Percentiles rank a stretch among this genome's conserved stretches.
These are phyloP conservation scores for Sciaenops ocellatus DNA, from an alignment of 2,797 vertebrate species.

Conservation along the genomic window DNA sequence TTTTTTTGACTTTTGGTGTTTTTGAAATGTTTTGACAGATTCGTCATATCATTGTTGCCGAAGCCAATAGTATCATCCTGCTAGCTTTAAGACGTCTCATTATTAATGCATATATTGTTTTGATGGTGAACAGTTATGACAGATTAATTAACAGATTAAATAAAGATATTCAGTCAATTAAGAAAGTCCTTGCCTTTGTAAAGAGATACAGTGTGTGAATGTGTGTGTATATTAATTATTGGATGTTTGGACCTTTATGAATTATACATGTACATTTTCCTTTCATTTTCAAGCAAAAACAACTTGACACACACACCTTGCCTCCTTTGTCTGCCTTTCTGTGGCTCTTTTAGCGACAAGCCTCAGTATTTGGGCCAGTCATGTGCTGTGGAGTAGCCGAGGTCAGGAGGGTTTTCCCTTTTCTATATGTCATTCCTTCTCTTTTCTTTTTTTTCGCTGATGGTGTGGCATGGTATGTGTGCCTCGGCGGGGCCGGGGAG, in stretches of 20 bases:
- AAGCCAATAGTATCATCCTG: conserved; percentile 11
- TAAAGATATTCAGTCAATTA: conserved; percentile 36
- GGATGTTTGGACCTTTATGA: conserved; percentile 10
- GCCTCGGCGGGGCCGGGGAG: conserved; percentile 69
- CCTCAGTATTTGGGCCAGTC: conserved; percentile 59
- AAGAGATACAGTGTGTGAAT: conserved; percentile 5
- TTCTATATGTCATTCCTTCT: conserved; percentile 82
- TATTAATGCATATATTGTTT: conserved; percentile 38
- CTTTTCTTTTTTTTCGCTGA: conserved; percentile 84
- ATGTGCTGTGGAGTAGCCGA: conserved; percentile 61
- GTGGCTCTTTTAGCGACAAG: conserved; percentile 41
- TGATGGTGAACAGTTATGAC: conserved; percentile 36
- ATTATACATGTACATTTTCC: background rate
- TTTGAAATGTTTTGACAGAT: conserved; percentile 74
- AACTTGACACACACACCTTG: conserved; percentile 15
- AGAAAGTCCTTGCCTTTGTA: conserved; percentile 41
- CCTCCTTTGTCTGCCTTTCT: conserved; percentile 32
- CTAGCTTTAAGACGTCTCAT: conserved; percentile 40
- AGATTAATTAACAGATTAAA: conserved; percentile 55
- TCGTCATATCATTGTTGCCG: conserved; percentile 54
- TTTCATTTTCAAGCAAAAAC: conserved; percentile 11
- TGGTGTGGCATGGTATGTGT: conserved; percentile 78
- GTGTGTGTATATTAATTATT: background rate
- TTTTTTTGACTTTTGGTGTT: conserved; percentile 67
- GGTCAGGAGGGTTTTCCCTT: conserved; percentile 76